phyloP scores from a whole-genome alignment of 2,797 vertebrate species.

The Hozukius guyotensis region DNA sequence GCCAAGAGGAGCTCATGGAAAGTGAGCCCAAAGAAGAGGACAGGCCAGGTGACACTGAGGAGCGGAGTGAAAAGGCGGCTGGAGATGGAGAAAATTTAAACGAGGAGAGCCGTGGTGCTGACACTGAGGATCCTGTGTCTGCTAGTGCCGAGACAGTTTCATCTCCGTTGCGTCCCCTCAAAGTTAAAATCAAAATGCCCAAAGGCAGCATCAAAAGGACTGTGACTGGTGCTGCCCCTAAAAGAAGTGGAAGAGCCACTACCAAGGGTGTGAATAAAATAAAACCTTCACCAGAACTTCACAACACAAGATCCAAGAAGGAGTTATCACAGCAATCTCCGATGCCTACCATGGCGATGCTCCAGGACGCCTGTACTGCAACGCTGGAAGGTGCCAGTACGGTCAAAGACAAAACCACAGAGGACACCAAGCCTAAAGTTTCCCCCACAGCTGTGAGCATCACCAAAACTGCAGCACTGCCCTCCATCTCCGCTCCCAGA shows the following conservation, averaged over 20 bases:
- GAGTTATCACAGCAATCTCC: conserved; percentile 55
- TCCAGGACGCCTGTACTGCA: conserved; percentile 88
- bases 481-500: conserved; percentile 77
- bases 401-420: conserved; percentile 83
- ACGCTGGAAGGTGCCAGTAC: conserved; percentile 86
- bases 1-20: conserved; percentile 73
- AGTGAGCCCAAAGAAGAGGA: conserved; percentile 31
- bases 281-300: conserved; percentile 65
- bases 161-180: conserved; percentile 84
- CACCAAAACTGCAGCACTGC: conserved; percentile 84
- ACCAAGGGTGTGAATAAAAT: conserved; percentile 52
- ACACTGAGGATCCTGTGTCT: neutral
- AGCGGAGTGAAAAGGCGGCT: conserved; percentile 32
- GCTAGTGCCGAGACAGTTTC: conserved; percentile 71
- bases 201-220: conserved; percentile 89
- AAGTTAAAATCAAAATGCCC: conserved; percentile 92
- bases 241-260: conserved; percentile 54
- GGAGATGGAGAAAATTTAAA: conserved; percentile 39
- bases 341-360: conserved; percentile 80
- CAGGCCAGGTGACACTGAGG: conserved; percentile 11
- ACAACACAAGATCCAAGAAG: conserved; percentile 69
- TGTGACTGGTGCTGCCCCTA: conserved; percentile 82
- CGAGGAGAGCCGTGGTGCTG: conserved; percentile 4
- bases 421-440: conserved; percentile 74
- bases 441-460: conserved; percentile 87